These are phyloP conservation scores for Dasypolia templi DNA, from an alignment of 2,888 invertebrate species.

Conservation along the genomic window DNA sequence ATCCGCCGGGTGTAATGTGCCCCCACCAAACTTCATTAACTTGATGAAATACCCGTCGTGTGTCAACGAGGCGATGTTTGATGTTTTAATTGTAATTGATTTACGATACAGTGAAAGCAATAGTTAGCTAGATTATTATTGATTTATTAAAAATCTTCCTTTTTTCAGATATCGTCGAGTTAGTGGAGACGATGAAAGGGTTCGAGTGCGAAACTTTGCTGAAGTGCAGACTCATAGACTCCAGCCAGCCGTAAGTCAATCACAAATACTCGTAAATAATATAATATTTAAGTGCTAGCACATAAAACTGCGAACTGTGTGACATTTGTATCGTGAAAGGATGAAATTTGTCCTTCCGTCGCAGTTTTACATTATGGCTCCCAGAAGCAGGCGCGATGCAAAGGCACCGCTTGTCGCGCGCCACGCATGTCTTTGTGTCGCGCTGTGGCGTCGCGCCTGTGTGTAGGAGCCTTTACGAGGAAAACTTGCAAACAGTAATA, in stretches of 20 bases:
- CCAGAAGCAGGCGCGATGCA: too few relatives aligned
- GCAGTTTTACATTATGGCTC: conserved; percentile 67
- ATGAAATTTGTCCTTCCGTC: conserved; percentile 67
- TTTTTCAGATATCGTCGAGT: conserved; percentile 70
- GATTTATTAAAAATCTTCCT: conserved; percentile 60
- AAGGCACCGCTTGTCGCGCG: too few relatives aligned
- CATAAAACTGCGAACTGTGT: conserved; percentile 62
- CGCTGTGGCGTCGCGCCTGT: too few relatives aligned
- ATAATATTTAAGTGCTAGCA: conserved; percentile 58
- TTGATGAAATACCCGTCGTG: conserved; percentile 61
- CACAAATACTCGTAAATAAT: conserved; percentile 53
- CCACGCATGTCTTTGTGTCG: too few relatives aligned
- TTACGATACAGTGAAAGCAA: conserved; percentile 25
- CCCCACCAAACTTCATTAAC: conserved; percentile 64
- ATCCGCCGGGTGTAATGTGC: conserved; percentile 58
- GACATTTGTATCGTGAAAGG: conserved; percentile 67
- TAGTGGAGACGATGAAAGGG: conserved; percentile 65
- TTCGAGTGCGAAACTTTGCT: conserved; percentile 70
- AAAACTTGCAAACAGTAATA: conserved; percentile 70
- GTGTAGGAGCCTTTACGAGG: too few relatives aligned
- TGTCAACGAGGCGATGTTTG: conserved; percentile 60
- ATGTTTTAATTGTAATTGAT: conserved; percentile 64
- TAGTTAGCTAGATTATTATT: conserved; percentile 41
- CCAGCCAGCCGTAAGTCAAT: conserved; percentile 76
- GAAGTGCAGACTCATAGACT: conserved; percentile 72